Evolutionary conservation across 2,888 invertebrate genomes (phyloP).

Genomic region (Acanthoscelides obtectus): DNA sequence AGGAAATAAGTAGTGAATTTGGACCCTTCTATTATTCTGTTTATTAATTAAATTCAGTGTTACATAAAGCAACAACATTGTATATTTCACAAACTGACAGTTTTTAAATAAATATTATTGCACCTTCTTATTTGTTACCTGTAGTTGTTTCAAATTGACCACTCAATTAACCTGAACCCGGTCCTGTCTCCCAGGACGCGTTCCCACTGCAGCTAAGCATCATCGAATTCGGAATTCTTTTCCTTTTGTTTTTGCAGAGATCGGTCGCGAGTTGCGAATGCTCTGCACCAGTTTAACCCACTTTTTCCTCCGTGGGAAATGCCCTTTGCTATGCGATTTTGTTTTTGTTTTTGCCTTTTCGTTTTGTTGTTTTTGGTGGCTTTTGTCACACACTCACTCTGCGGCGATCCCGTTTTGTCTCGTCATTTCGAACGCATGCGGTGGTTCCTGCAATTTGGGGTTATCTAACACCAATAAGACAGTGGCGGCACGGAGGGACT

Average conservation of each 20-base stretch:
- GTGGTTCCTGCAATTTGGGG: neutral
- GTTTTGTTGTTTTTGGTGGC: neutral
- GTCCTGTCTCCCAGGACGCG: neutral
- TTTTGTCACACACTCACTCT: neutral
- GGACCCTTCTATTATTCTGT: no score
- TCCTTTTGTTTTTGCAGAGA: neutral
- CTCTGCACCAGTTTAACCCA: conserved; percentile 22
- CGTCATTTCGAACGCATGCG: neutral
- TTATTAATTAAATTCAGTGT: no score
- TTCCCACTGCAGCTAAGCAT: neutral
- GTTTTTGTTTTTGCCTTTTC: conserved; percentile 10
- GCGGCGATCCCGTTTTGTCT: neutral
- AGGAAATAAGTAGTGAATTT: no score
- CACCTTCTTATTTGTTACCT: no score
- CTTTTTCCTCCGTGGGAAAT: conserved; percentile 26
- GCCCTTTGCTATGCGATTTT: conserved; percentile 15
- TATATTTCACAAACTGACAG: no score
- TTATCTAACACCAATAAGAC: neutral
- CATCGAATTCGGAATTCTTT: neutral
- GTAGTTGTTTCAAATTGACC: no score
- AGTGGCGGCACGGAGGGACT: neutral
- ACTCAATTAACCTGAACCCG: neutral
- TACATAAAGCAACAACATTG: no score
- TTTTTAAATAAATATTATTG: no score
- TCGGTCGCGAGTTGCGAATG: neutral